A percentile compares a stretch with the other conserved stretches of the same genome.
phyloP scores from a whole-genome alignment of 2,113 vertebrate genomes.

The Centrocercus urophasianus region DNA sequence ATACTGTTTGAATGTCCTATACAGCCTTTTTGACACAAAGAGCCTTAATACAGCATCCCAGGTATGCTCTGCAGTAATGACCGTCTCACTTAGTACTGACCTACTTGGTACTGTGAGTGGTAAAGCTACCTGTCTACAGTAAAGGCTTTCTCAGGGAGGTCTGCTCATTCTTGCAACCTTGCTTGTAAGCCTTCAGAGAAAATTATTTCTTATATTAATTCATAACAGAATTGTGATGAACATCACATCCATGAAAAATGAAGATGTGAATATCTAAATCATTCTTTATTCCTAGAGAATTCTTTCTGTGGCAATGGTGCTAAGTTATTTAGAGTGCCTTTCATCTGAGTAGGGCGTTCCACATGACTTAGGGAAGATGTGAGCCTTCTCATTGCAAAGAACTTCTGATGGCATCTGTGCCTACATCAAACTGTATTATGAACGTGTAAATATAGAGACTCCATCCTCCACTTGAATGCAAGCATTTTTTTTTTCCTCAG shows the following conservation, averaged over 20 bases:
- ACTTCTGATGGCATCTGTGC: neutral
- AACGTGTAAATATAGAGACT: neutral
- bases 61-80: neutral
- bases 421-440: neutral
- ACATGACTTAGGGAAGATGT: neutral
- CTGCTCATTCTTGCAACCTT: neutral
- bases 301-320: neutral
- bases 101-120: neutral
- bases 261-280: neutral
- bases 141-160: neutral
- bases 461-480: neutral
- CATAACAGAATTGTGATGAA: neutral
- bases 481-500: neutral
- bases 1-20: neutral
- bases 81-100: neutral
- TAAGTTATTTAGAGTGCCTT: neutral
- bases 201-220: neutral
- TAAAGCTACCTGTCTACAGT: neutral
- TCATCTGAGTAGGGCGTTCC: neutral
- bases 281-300: neutral
- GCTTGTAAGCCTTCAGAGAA: neutral
- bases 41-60: neutral
- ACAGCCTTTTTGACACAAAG: neutral
- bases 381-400: neutral
- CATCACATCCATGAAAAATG: neutral